Percentiles rank a stretch among this genome's conserved stretches.
Evolutionary conservation across 2,888 invertebrate genomes (phyloP).

Genomic region (Heliothis peltigera): DNA sequence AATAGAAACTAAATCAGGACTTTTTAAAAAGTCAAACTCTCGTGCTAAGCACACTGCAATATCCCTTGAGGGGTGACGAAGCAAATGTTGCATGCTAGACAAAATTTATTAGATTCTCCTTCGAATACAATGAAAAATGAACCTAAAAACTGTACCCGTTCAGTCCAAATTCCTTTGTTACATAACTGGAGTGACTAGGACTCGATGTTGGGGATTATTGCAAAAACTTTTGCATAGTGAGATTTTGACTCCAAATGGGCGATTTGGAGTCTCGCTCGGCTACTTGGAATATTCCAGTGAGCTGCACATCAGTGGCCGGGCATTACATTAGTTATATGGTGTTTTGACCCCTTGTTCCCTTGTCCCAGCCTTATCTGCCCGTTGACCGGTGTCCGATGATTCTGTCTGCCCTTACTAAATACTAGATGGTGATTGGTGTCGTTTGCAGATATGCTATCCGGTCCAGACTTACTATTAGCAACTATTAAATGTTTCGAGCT

Average conservation of each 20-base stretch:
- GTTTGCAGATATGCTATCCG: slow-evolving; percentile 9
- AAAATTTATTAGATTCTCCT: slow-evolving; percentile 72
- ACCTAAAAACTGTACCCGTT: slow-evolving; percentile 37
- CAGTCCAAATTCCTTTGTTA: slow-evolving; percentile 43
- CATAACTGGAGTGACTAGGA: slow-evolving; percentile 57
- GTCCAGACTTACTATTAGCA: slow-evolving; percentile 13
- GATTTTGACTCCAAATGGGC: slow-evolving; percentile 71
- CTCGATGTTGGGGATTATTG: slow-evolving; percentile 69
- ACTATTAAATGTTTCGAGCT: slow-evolving; percentile 10
- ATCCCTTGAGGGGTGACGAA: slow-evolving; percentile 74
- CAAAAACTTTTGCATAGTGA: slow-evolving; percentile 70
- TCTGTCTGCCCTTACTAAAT: slow-evolving; percentile 15
- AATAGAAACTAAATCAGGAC: slow-evolving; percentile 58
- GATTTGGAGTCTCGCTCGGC: slow-evolving; percentile 63
- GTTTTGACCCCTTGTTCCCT: slow-evolving; percentile 26
- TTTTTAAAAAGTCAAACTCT: slow-evolving; percentile 59
- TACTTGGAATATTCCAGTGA: slow-evolving; percentile 55
- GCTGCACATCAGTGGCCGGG: slow-evolving; percentile 38
- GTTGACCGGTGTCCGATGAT: not conserved
- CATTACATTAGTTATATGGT: slow-evolving; percentile 47
- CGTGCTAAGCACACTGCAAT: slow-evolving; percentile 66
- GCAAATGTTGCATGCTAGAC: slow-evolving; percentile 77
- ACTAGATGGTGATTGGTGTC: slow-evolving; percentile 8
- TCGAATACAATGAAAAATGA: slow-evolving; percentile 41
- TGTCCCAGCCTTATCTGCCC: slow-evolving; percentile 16